Conservation (phyloP, 1,140 invertebrate genomes). For the Penaeus vannamei region DNA sequence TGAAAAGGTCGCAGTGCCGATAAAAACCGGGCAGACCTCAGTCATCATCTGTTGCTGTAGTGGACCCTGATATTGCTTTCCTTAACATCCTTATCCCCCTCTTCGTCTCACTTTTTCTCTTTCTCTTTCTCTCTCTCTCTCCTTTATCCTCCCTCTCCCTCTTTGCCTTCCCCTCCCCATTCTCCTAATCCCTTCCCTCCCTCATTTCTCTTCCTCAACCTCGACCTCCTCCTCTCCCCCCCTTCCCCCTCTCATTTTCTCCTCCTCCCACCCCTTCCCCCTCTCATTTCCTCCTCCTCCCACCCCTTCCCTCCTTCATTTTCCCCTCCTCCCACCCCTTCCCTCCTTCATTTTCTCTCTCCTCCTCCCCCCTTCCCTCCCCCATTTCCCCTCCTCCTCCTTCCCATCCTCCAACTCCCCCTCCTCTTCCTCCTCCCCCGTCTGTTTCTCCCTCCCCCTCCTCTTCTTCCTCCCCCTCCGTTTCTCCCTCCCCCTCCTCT, state of each 20-base stretch:
- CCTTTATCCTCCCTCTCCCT: background rate
- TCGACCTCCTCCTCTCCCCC: background rate
- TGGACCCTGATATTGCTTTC: too few relatives aligned
- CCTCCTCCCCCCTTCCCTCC: background rate
- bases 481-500: background rate
- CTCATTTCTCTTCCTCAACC: too few relatives aligned
- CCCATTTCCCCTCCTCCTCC: background rate
- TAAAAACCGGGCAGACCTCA: too few relatives aligned
- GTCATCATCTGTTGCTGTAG: too few relatives aligned
- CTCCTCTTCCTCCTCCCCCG: background rate
- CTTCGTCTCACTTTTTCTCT: background rate
- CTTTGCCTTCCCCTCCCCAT: background rate
- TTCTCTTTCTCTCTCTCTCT: background rate
- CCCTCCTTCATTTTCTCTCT: background rate
- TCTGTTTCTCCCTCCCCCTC: background rate
- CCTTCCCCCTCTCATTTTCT: background rate
- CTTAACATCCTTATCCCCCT: background rate
- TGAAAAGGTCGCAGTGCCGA: too few relatives aligned
- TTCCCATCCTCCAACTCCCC: background rate
- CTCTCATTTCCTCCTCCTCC: slow-evolving; percentile 9
- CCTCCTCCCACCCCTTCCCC: background rate
- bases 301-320: background rate
- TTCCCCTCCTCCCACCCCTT: background rate
- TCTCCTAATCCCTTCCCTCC: background rate
- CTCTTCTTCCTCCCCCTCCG: background rate